Base-by-base conservation (phyloP, 2,113 vertebrate genomes). In the Sporophila hypoxantha region DNA sequence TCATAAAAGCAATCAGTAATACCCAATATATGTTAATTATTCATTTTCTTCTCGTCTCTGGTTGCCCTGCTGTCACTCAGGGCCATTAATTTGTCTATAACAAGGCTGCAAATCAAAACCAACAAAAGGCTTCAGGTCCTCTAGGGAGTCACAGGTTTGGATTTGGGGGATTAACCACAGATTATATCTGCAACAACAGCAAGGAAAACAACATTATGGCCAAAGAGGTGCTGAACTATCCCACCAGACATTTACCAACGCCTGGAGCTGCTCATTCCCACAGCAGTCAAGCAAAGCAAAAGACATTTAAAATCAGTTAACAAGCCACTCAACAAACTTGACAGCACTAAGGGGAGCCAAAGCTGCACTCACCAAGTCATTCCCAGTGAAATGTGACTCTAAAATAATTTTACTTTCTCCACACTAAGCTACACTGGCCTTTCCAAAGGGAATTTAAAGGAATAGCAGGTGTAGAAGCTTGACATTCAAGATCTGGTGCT, bases 1-100 rank as follows among this genome's bases (percentile, higher is more conserved):
- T 94, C 93, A 93, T 94, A 91, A 95, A 95, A 85, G 85, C 93
- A 91, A 95, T 93, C 88, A 68, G n/a, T 94, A 96, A 93, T 88
- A 94, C 74, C 83, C 87, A 94, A 64, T 89, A 65, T 77, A 93
- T 76, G 75, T 91, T 93, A 96, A 96, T 95, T 94, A 93, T 95
- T 94, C 89, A 82, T 94, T 95, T 94, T 92, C 92, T 94, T 91
- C 91, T 90, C 70, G 5, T 95, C 92, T 94, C 67, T 86, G 59
- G 39, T 50, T 83, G 91, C 74, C 27, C 49, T 29, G 65, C 70
- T 91, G 82, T 86, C 94, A 97, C 67, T 92, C 87, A 83, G 10
- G 53, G 39, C 94, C 95, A 37, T 89, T 92, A 89, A 71, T 90
- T 94, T 87, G 76, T 88, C 82, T 88, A 6, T 90, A 81, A 96